A percentile compares a stretch with the other conserved stretches of the same genome.
phyloP scores from a whole-genome alignment of 2,888 invertebrate genomes.

The Masnerella sp. region DNA sequence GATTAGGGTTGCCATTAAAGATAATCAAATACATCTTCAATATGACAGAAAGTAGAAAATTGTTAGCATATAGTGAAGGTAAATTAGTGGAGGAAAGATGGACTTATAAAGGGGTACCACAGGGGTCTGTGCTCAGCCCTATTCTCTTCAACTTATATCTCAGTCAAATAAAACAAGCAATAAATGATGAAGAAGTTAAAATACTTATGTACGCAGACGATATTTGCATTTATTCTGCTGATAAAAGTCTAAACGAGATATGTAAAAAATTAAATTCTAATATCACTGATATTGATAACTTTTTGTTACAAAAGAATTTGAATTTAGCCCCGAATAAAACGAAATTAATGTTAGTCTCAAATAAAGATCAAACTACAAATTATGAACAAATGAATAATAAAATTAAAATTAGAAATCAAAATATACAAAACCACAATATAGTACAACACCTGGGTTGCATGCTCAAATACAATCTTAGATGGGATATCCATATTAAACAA shows the following conservation, averaged over 20 bases:
- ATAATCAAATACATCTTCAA: neutral
- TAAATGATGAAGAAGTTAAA: neutral
- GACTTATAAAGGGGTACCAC: neutral
- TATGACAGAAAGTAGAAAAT: neutral
- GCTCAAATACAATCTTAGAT: neutral
- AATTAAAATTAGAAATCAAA: neutral
- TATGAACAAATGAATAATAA: neutral
- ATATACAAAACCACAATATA: neutral
- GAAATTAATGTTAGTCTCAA: neutral
- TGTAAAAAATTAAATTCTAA: neutral
- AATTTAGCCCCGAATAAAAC: neutral
- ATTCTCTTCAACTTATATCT: neutral
- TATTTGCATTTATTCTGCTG: neutral
- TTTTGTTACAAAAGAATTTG: neutral
- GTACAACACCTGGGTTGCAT: neutral
- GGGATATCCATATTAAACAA: neutral
- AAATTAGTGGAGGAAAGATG: neutral
- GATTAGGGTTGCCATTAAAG: neutral
- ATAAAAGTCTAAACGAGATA: neutral
- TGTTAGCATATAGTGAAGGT: neutral
- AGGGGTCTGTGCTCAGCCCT: constrained; percentile 1
- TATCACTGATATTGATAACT: neutral
- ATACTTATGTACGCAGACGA: neutral
- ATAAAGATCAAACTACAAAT: neutral
- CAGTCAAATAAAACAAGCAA: neutral